These are phyloP conservation scores for Garra rufa DNA, from an alignment of 2,113 vertebrate genomes.

Conservation along the genomic window DNA sequence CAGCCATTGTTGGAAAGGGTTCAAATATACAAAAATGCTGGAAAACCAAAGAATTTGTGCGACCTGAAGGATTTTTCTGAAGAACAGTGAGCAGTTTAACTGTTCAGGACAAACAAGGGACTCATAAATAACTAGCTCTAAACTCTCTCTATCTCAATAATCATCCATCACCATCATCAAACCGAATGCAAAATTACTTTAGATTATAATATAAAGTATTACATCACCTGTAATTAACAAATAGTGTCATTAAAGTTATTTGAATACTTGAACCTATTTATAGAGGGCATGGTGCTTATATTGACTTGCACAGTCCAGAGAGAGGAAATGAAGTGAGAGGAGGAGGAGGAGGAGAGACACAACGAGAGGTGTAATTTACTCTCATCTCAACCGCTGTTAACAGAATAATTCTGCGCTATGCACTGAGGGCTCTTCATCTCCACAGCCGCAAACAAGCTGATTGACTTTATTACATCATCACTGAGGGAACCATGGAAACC, in stretches of 20 bases:
- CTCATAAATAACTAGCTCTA: too few relatives aligned
- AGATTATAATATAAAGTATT: neutral
- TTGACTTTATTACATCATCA: conserved; percentile 55
- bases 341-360: conserved; percentile 17
- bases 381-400: conserved; percentile 39
- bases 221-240: neutral
- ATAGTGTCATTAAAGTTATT: neutral
- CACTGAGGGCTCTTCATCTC: conserved; percentile 40
- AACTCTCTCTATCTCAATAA: too few relatives aligned
- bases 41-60: too few relatives aligned
- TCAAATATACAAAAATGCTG: too few relatives aligned
- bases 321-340: conserved; percentile 10
- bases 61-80: too few relatives aligned
- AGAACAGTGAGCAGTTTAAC: too few relatives aligned
- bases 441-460: conserved; percentile 41
- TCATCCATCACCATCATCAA: neutral
- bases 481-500: conserved; percentile 61
- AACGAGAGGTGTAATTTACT: conserved; percentile 24
- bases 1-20: too few relatives aligned
- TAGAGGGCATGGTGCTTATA: neutral
- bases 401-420: conserved; percentile 36
- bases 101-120: too few relatives aligned
- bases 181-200: conserved; percentile 19
- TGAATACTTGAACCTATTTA: conserved; percentile 5
- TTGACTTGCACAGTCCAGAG: neutral